Base-by-base conservation (phyloP, 2,113 vertebrate genomes). In the Cairina moschata region DNA sequence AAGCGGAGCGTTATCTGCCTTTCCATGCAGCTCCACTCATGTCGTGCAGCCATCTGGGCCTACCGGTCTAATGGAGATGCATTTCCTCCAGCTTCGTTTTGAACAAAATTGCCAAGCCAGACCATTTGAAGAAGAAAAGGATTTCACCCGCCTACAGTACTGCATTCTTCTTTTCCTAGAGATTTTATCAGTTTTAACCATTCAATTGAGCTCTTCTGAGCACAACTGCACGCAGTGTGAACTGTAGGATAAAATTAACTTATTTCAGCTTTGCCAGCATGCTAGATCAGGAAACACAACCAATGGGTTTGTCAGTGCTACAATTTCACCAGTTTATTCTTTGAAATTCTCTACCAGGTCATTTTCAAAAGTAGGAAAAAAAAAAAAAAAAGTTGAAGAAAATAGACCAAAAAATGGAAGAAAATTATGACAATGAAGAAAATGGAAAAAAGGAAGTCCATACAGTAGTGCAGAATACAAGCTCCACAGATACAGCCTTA, bases 1-100 rank as follows among this genome's bases (percentile, higher is more conserved):
- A 69, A 60, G 67, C 1, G 17, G 46, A 54, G 81, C 20, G 11
- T 34, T 31, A 15, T 12, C 78, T 76, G 78, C 79, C 50, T n/a
- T 48, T 46, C 55, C 52, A 11, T 6, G 11, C 73, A 71, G 90
- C 87, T 59, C 65, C 65, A 1, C 60, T 67, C 93, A 78, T 0
- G 29, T 55, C 0, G 60, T 59, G 95, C 86, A 60, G 77, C 92
- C 95, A 90, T 76, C 93, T 91, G 95, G 72, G 76, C 94, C 83
- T 60, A 38, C 11, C 23, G 29, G 12, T 76, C 83, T 65, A 18
- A 77, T 50, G 63, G 62, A 75, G 83, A 75, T 38, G 52, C 29
- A 86, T 17, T 75, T 40, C 73, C 74, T 67, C 79, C 63, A 12
- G 60, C 86, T 81, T 36, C 85, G 5, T 74, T 83, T 58, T 76